phyloP scores from a whole-genome alignment of 2,113 vertebrate genomes.

The Callithrix jacchus region DNA sequence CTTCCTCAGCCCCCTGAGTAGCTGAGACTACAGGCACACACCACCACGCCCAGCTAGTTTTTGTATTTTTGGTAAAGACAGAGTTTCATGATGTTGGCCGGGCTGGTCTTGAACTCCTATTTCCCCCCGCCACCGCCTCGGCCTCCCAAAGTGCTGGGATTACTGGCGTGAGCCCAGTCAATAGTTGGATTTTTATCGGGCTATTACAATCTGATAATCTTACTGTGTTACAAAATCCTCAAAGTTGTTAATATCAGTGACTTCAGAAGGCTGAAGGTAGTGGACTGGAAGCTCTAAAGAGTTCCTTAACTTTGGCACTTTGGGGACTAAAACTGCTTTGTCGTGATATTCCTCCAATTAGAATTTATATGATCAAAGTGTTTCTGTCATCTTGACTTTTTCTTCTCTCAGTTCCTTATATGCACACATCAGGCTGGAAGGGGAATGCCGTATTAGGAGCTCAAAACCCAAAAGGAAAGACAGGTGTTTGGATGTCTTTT shows the following conservation, averaged over 20 bases:
- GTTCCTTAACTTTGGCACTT: background rate
- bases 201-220: background rate
- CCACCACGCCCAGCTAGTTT: too few species aligned
- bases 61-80: too few species aligned
- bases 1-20: too few species aligned
- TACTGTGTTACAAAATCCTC: background rate
- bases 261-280: background rate
- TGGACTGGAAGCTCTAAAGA: background rate
- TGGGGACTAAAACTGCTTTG: background rate
- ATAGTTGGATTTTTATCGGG: background rate
- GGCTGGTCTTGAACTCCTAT: too few species aligned
- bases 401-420: background rate
- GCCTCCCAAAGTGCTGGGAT: too few species aligned
- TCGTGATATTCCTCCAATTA: background rate
- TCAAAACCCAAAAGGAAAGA: background rate
- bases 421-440: background rate
- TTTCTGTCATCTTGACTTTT: background rate
- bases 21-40: too few species aligned
- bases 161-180: too few species aligned
- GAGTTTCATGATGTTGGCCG: too few species aligned
- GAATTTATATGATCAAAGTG: background rate
- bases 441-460: background rate
- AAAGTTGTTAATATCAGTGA: background rate
- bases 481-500: background rate
- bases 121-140: fast-evolving